Conservation (phyloP, 2,797 vertebrate species). For the Microctenopoma steveboyesi region DNA sequence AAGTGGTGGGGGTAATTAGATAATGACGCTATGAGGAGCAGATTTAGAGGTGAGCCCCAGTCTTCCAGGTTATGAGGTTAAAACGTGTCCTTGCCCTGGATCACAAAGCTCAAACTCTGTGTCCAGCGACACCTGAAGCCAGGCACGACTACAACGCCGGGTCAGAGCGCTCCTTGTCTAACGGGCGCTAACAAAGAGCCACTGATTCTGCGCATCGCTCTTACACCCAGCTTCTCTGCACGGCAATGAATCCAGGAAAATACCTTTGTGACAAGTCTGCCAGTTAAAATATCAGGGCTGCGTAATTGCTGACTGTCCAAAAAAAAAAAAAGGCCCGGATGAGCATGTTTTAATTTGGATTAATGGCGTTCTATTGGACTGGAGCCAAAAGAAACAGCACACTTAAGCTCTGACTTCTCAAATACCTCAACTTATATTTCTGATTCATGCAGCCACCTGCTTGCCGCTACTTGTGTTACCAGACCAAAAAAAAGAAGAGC, state of each 20-base stretch:
- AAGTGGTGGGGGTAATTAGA: slow-evolving; percentile 63
- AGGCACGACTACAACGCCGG: slow-evolving; percentile 17
- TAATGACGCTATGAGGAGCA: slow-evolving; percentile 65
- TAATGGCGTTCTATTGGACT: slow-evolving; percentile 38
- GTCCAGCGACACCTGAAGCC: slow-evolving; percentile 45
- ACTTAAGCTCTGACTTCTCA: slow-evolving; percentile 24
- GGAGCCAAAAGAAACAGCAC: slow-evolving; percentile 51
- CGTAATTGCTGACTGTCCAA: slow-evolving; percentile 10
- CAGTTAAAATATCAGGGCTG: slow-evolving; percentile 33
- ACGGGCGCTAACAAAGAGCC: slow-evolving; percentile 59
- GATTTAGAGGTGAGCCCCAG: slow-evolving; percentile 58
- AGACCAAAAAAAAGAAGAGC: slow-evolving; percentile 22
- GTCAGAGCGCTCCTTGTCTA: slow-evolving; percentile 51
- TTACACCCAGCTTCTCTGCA: slow-evolving; percentile 37
- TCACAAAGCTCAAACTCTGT: slow-evolving; percentile 36
- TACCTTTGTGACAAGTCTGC: slow-evolving; percentile 34
- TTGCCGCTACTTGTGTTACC: neutral
- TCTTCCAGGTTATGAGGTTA: slow-evolving; percentile 56
- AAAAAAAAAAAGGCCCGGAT: slow-evolving; percentile 1
- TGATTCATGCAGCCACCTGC: slow-evolving; percentile 46
- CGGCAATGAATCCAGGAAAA: slow-evolving; percentile 32
- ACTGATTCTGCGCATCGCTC: slow-evolving; percentile 50
- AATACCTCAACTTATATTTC: slow-evolving; percentile 43
- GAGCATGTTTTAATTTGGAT: slow-evolving; percentile 46
- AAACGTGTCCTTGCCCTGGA: slow-evolving; percentile 52